Conservation (phyloP, 2,888 invertebrate genomes). For the Lepeophtheirus nordmannii region DNA sequence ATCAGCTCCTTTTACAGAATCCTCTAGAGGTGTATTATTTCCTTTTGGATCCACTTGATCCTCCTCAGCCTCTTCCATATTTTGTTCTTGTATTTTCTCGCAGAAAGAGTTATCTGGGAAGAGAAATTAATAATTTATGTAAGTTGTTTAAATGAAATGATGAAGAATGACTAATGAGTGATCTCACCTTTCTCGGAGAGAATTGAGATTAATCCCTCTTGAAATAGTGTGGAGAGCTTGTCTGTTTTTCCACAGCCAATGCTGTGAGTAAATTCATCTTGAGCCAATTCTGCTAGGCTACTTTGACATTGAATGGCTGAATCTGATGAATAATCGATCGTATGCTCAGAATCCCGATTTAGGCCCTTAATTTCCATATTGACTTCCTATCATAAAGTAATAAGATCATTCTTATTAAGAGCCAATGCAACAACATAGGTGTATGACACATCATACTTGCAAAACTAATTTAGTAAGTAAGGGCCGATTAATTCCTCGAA, state of each 20-base stretch:
- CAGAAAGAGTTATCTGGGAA: too few relatives aligned
- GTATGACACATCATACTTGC: not conserved
- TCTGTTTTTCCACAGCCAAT: constrained; percentile 18
- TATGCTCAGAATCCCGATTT: not conserved
- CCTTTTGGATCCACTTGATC: too few relatives aligned
- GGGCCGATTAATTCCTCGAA: constrained; percentile 10
- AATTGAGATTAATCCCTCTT: not conserved
- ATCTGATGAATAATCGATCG: not conserved
- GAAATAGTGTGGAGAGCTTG: constrained; percentile 7
- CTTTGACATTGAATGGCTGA: constrained; percentile 12
- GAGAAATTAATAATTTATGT: too few relatives aligned
- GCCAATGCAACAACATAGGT: too few relatives aligned
- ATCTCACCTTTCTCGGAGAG: not conserved
- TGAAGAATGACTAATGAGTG: too few relatives aligned
- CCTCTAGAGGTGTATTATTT: too few relatives aligned
- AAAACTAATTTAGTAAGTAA: constrained; percentile 4
- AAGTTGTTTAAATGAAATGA: too few relatives aligned
- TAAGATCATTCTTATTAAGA: too few relatives aligned
- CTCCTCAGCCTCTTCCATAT: too few relatives aligned
- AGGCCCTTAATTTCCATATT: constrained; percentile 2
- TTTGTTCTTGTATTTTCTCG: too few relatives aligned
- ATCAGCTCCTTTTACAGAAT: too few relatives aligned
- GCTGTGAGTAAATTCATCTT: constrained; percentile 13
- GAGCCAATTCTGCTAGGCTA: constrained; percentile 2
- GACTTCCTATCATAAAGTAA: constrained; percentile 5